These are phyloP conservation scores for Scaptodrosophila lebanonensis DNA, from an alignment of 1,140 invertebrate genomes.

Conservation along the genomic window DNA sequence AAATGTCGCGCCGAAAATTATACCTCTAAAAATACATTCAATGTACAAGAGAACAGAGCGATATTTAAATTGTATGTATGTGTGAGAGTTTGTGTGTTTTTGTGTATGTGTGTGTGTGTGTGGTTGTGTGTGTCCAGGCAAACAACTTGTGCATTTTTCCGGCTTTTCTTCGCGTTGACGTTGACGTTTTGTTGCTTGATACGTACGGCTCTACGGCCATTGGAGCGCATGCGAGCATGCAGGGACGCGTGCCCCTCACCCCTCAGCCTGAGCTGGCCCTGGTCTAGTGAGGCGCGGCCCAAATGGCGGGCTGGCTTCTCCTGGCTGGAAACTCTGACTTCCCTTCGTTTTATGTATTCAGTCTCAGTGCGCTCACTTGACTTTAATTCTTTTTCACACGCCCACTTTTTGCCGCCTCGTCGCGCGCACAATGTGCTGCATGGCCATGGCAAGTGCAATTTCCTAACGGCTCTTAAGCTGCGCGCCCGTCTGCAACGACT, in stretches of 20 bases:
- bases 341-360: slow-evolving; percentile 64
- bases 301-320: slow-evolving; percentile 39
- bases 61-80: slow-evolving; percentile 47
- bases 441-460: slow-evolving; percentile 58
- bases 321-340: slow-evolving; percentile 7
- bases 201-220: no score
- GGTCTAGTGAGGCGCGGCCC: slow-evolving; percentile 7
- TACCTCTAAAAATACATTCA: slow-evolving; percentile 35
- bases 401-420: slow-evolving; percentile 42
- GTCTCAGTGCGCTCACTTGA: slow-evolving; percentile 75
- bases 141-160: slow-evolving; percentile 68
- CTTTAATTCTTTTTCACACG: slow-evolving; percentile 75
- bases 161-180: slow-evolving; percentile 67
- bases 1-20: slow-evolving; percentile 75
- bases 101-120: no score
- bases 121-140: slow-evolving; percentile 43
- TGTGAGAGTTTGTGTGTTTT: no score
- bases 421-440: background rate
- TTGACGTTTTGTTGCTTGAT: slow-evolving; percentile 56
- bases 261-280: slow-evolving; percentile 4
- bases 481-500: slow-evolving; percentile 9
- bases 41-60: slow-evolving; percentile 25
- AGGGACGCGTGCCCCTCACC: slow-evolving; percentile 26
- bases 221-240: slow-evolving; percentile 15
- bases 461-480: slow-evolving; percentile 67